Evolutionary conservation across 2,888 invertebrate genomes (phyloP).

Genomic region (Drosophila dives): DNA sequence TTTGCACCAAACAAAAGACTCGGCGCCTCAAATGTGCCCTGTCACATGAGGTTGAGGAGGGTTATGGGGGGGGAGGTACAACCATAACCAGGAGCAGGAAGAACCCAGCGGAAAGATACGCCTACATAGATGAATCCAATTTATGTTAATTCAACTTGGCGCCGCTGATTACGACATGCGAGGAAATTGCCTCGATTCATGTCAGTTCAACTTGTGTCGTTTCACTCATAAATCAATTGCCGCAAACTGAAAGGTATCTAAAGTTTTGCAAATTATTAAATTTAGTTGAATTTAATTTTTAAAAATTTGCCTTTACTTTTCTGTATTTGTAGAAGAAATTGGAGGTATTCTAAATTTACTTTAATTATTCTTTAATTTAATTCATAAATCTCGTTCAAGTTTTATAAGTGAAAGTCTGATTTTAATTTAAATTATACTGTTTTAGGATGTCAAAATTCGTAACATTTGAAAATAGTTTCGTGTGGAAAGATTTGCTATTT

Average conservation of each 20-base stretch:
- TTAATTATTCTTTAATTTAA: neutral
- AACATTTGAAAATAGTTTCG: neutral
- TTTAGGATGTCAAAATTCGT: neutral
- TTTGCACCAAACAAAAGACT: conserved; percentile 70
- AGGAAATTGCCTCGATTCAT: conserved; percentile 25
- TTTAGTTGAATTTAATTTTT: neutral
- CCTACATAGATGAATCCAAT: conserved; percentile 16
- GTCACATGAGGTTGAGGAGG: conserved; percentile 32
- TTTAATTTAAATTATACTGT: neutral
- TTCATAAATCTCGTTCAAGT: neutral
- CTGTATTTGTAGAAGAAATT: neutral
- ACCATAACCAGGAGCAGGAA: conserved; percentile 4
- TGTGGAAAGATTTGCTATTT: neutral
- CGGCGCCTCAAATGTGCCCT: conserved; percentile 60
- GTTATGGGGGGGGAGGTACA: too few relatives aligned
- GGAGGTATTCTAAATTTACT: too few relatives aligned
- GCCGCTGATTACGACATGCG: conserved; percentile 18
- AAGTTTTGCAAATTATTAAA: neutral
- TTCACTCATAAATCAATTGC: neutral
- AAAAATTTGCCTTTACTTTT: neutral
- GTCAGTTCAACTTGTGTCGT: neutral
- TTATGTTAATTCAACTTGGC: conserved; percentile 15
- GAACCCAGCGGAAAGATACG: conserved; percentile 21
- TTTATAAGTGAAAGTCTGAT: neutral
- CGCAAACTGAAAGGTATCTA: neutral